Percentiles rank a stretch among this genome's conserved stretches.
phyloP scores from a whole-genome alignment of 2,797 vertebrate species.

The Typhlichthys eigenmanni region DNA sequence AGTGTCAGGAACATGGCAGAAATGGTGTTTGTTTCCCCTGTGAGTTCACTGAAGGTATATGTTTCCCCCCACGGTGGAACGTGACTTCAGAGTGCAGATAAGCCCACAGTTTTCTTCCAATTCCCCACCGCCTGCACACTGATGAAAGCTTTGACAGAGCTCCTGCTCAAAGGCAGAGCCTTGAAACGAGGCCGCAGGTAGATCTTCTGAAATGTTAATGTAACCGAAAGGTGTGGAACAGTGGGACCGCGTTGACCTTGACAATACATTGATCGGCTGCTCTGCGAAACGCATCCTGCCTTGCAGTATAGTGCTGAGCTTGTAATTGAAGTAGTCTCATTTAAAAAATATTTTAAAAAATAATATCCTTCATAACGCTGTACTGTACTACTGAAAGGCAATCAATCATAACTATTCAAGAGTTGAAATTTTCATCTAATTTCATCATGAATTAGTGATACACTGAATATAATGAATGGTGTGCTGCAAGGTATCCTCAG shows the following conservation, averaged over 20 bases:
- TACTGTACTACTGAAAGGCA: background rate
- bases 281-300: background rate
- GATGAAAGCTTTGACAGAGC: constrained; percentile 3
- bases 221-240: background rate
- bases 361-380: background rate
- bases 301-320: background rate
- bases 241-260: constrained; percentile 6
- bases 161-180: constrained; percentile 1
- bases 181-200: background rate
- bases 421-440: no score
- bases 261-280: constrained; percentile 21
- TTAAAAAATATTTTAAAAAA: no score
- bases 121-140: background rate
- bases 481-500: no score
- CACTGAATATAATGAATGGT: no score
- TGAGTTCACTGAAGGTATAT: no score
- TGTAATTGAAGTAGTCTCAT: background rate
- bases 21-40: no score
- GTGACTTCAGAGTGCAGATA: no score
- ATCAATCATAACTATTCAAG: no score
- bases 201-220: background rate
- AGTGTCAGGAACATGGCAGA: no score
- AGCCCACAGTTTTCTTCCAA: background rate
- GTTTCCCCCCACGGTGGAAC: no score
- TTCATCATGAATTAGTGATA: no score